Conservation (phyloP, 1,140 invertebrate genomes). For the Marisa cornuarietis region DNA sequence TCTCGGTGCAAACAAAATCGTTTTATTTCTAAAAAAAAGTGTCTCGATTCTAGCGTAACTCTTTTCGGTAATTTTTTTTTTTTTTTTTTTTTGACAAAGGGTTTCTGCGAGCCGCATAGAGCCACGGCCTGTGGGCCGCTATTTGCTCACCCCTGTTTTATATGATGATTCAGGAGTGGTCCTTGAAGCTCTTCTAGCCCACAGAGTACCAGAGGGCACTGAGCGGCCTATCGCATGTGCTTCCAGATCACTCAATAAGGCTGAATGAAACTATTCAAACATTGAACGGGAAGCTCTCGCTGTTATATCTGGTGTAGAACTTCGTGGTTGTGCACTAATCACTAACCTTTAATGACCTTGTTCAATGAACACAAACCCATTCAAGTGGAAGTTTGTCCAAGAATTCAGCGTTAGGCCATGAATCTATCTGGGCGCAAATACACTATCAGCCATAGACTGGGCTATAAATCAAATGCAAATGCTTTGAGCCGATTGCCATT, state of each 20-base stretch:
- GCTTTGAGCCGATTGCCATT: slow-evolving; percentile 49
- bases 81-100: too few species aligned
- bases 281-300: slow-evolving; percentile 67
- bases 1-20: too few species aligned
- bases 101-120: too few species aligned
- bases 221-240: slow-evolving; percentile 61
- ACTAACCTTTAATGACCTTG: slow-evolving; percentile 53
- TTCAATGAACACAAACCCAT: slow-evolving; percentile 34
- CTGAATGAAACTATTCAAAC: slow-evolving; percentile 61
- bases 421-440: slow-evolving; percentile 58
- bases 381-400: slow-evolving; percentile 48
- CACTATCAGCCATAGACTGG: slow-evolving; percentile 49
- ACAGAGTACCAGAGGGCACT: slow-evolving; percentile 22
- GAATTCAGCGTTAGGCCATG: slow-evolving; percentile 53
- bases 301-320: slow-evolving; percentile 67
- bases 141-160: too few species aligned
- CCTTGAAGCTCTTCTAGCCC: slow-evolving; percentile 29
- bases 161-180: slow-evolving; percentile 29
- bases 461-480: slow-evolving; percentile 41
- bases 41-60: too few species aligned
- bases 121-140: too few species aligned
- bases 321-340: slow-evolving; percentile 50
- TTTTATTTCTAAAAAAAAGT: too few species aligned
- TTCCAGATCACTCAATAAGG: slow-evolving; percentile 52
- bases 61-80: too few species aligned